phyloP scores from a whole-genome alignment of 2,888 invertebrate genomes.

The Caprella mutica region DNA sequence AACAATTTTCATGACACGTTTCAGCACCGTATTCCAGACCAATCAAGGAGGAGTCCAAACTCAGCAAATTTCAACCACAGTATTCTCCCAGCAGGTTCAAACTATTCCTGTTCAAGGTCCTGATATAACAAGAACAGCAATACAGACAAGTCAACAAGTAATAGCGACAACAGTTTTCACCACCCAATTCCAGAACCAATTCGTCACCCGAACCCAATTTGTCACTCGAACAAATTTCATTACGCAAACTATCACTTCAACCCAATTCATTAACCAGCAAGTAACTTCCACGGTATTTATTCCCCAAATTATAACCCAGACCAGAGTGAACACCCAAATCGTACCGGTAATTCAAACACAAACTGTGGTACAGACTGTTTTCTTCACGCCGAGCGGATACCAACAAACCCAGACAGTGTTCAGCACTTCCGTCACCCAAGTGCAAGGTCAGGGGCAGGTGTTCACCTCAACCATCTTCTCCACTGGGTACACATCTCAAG shows the following conservation, averaged over 20 bases:
- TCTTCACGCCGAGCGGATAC: slow-evolving; percentile 14
- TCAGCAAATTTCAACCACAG: slow-evolving; percentile 15
- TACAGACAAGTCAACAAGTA: slow-evolving; percentile 19
- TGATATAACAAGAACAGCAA: slow-evolving; percentile 14
- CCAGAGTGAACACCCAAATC: slow-evolving; percentile 12
- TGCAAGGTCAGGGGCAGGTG: slow-evolving; percentile 20
- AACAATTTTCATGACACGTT: slow-evolving; percentile 5
- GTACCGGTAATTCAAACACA: slow-evolving; percentile 23
- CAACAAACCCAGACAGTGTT: slow-evolving; percentile 10
- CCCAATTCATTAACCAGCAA: slow-evolving; percentile 19
- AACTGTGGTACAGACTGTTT: slow-evolving; percentile 23
- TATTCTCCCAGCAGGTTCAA: slow-evolving; percentile 15
- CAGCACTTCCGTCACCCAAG: slow-evolving; percentile 19
- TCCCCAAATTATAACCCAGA: slow-evolving; percentile 17
- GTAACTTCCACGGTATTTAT: slow-evolving; percentile 18
- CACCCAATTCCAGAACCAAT: slow-evolving; percentile 17
- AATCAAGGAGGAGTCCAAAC: slow-evolving; percentile 13
- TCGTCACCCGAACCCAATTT: slow-evolving; percentile 15
- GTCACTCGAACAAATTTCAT: slow-evolving; percentile 19
- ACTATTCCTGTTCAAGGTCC: slow-evolving; percentile 14
- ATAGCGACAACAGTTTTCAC: slow-evolving; percentile 19
- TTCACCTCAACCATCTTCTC: slow-evolving; percentile 13
- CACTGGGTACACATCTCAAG: slow-evolving; percentile 14
- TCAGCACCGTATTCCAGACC: slow-evolving; percentile 22
- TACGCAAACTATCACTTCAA: slow-evolving; percentile 14